Evolutionary conservation across 2,797 vertebrate genomes (phyloP), one percentile per base, ranked within the genome.

Genomic region (Borostomias antarcticus): DNA sequence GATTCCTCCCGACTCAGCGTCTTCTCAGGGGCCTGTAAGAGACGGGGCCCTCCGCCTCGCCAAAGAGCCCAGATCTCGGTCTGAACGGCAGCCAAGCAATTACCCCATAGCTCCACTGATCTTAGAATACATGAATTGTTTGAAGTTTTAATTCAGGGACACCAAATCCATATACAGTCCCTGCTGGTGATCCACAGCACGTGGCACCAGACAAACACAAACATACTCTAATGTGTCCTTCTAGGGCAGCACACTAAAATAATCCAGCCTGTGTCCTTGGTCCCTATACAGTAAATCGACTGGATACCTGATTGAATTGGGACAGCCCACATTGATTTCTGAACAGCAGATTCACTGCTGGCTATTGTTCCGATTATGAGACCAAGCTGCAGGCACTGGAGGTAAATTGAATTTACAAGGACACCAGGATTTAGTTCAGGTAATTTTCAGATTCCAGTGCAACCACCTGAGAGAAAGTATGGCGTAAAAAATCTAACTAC

Each of bases 91-190:
- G 30, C 54, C 53, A 58, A 19, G 30, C 19, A 43, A 43, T 26
- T n/a, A 19, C 25, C n/a, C 7, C 23, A 3, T 25, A 1, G 23
- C 15, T 30, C 28, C 58, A 33, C 23, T 61, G 59, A 63, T 60
- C 28, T 35, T 32, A 59, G 51, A 66, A n/a, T 7, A 15, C 29
- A 28, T 62, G 2, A n/a, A 33, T 66, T 59, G 13, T 68, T 69
- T n/a, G 13, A 5, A 21, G 13, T 35, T 56, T 82, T 67, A 72
- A 70, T 56, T 71, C 29, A 47, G 30, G 25, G 62, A 68, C 45
- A 63, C 29, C 37, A 64, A 69, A 81, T 87, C 75, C 80, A 84
- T 86, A 61, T 58, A 64, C 62, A 68, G 33, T 66, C 9, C 21
- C 19, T 74, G 64, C 58, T 40, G 50, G 45, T 30, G 58, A 62